Percentiles rank a stretch among this genome's conserved stretches.
Evolutionary conservation across 2,113 vertebrate genomes (phyloP).

Genomic region (Marmota flaviventris): DNA sequence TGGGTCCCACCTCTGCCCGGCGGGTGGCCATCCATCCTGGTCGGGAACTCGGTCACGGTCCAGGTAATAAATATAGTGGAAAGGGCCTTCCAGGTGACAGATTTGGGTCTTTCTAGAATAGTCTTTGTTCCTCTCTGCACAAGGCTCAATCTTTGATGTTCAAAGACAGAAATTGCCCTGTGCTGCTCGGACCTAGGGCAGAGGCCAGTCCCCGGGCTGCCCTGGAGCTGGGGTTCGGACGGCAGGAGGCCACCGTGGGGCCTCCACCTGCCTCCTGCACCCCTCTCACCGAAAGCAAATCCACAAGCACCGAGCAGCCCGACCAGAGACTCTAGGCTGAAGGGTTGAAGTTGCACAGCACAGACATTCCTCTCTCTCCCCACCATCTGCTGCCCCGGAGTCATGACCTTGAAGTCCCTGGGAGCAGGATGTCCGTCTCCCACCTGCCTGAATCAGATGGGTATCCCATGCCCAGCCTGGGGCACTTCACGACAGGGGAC

Average conservation of each 20-base stretch:
- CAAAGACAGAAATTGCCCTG: background rate
- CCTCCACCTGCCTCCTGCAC: background rate
- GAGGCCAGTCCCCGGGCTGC: too few species aligned
- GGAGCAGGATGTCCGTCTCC: too few species aligned
- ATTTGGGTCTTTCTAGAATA: background rate
- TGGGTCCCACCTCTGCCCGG: too few species aligned
- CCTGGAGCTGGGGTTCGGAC: too few species aligned
- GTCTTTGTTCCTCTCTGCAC: background rate
- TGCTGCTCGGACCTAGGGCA: too few species aligned
- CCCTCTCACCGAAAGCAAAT: conserved; percentile 23
- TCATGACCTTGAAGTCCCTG: too few species aligned
- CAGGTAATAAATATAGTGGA: background rate
- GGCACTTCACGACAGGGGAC: background rate
- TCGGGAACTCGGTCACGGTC: background rate
- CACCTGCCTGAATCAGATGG: background rate
- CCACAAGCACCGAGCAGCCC: fast-evolving
- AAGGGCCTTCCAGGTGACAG: background rate
- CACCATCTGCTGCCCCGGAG: too few species aligned
- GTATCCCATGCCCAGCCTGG: background rate
- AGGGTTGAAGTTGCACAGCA: conserved; percentile 31
- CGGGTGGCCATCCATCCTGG: fast-evolving
- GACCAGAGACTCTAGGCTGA: background rate
- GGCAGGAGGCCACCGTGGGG: background rate
- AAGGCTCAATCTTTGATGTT: background rate
- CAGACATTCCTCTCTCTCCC: background rate